Evolutionary conservation across 2,113 vertebrate species (phyloP), one percentile per base, ranked within the genome.

Genomic region (Hydropotes inermis): DNA sequence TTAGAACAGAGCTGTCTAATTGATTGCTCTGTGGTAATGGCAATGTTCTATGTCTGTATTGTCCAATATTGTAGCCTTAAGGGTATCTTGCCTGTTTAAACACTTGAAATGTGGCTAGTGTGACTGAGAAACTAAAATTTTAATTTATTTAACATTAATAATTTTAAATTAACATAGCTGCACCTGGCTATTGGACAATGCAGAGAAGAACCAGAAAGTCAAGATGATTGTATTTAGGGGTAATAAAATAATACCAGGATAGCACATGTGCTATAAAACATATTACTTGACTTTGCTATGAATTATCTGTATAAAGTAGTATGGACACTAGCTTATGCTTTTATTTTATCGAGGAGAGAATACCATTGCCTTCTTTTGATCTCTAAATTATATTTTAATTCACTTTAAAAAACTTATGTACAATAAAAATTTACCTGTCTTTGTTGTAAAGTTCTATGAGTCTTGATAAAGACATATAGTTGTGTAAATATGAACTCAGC

Each of bases 401-500:
- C 10, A 87, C 28, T 87, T 61, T 89, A 16, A 57, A 83, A 45
- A 28, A 13, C n/a, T 39, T 17, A 58, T 30, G 30, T 67, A 28
- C 1, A 86, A 3, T 74, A 67, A 14, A 45, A 94, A 87, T 45
- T 78, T 1, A 74, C 19, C 9, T 36, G 58, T 85, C 74, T 83
- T 82, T 54, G 2, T 47, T 78, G 7, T 55, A 96, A 70, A 74
- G 33, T 70, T 92, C 13, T 70, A 21, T 36, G 6, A 67, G 12
- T 89, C 89, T 95, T 95, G 52, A 90, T 17, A 89, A 84, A 85
- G 9, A 50, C 4, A 78, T 28, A 57, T 8, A 86, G 25, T 60
- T 83, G 5, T 64, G 27, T 60, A 64, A 91, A 47, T 6, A 93
- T 4, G 8, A 87, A 74, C 3, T 30, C 3, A 43, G 36, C 2